phyloP scores from a whole-genome alignment of 2,797 vertebrate genomes.

The Eulemur coronatus region DNA sequence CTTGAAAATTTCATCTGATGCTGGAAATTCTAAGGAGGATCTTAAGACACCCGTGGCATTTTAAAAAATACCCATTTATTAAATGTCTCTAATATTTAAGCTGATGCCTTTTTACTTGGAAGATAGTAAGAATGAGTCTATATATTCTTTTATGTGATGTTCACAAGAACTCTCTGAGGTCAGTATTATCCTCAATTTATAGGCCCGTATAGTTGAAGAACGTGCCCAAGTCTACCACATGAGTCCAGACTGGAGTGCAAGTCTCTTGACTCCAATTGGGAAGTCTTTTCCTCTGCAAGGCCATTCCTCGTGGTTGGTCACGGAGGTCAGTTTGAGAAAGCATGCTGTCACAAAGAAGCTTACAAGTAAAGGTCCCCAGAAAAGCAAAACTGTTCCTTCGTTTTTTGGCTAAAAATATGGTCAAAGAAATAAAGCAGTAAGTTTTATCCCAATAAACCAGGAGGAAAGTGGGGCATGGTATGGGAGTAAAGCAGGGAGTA shows the following conservation, averaged over 20 bases:
- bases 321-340: not conserved
- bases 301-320: not conserved
- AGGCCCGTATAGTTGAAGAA: not conserved
- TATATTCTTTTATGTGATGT: not conserved
- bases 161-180: not conserved
- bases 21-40: not conserved
- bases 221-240: not conserved
- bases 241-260: not conserved
- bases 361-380: slow-evolving; percentile 7
- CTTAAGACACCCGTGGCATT: not conserved
- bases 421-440: slow-evolving; percentile 19
- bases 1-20: not conserved
- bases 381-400: slow-evolving; percentile 35
- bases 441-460: slow-evolving; percentile 30
- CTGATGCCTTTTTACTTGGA: not conserved
- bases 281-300: not conserved
- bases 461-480: not conserved
- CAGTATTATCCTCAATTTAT: not conserved
- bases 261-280: not conserved
- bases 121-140: not conserved
- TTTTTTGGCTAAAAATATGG: slow-evolving; percentile 34
- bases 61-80: not conserved
- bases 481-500: not conserved
- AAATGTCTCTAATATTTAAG: not conserved
- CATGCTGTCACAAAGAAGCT: not conserved